phyloP scores from a whole-genome alignment of 2,113 vertebrate species.

The Chloropsis cyanopogon region DNA sequence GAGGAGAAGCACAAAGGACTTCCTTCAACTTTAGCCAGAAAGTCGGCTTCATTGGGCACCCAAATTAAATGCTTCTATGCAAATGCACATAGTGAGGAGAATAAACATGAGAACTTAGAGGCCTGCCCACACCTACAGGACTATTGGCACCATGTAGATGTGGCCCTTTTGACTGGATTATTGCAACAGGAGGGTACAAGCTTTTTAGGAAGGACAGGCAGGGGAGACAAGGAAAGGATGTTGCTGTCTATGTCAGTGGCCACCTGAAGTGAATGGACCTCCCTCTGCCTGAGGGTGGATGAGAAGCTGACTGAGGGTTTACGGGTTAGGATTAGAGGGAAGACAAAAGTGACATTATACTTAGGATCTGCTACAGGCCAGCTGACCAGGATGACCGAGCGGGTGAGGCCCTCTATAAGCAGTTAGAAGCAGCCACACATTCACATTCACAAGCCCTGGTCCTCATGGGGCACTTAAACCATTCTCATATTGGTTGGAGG shows the following conservation, averaged over 20 bases:
- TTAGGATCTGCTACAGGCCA: neutral
- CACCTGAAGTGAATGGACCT: neutral
- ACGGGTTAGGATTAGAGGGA: neutral
- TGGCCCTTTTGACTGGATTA: neutral
- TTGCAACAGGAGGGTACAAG: neutral
- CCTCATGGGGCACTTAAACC: neutral
- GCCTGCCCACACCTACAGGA: neutral
- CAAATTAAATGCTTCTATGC: neutral
- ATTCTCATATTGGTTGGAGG: too few relatives aligned
- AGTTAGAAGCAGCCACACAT: neutral
- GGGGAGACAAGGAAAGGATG: neutral
- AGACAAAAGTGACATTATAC: neutral
- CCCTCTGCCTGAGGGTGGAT: neutral
- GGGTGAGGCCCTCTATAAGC: accelerated
- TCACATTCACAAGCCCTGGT: neutral
- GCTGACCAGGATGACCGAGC: accelerated
- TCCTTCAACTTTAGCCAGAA: neutral
- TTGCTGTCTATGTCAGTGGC: neutral
- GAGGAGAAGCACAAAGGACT: neutral
- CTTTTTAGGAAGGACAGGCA: neutral
- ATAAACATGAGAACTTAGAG: neutral
- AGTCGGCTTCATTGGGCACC: neutral
- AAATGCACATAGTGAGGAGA: neutral
- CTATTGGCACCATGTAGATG: neutral
- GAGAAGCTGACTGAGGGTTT: neutral